These are phyloP conservation scores for Phoxinus dragarum DNA, from an alignment of 2,797 vertebrate genomes.

Conservation along the genomic window DNA sequence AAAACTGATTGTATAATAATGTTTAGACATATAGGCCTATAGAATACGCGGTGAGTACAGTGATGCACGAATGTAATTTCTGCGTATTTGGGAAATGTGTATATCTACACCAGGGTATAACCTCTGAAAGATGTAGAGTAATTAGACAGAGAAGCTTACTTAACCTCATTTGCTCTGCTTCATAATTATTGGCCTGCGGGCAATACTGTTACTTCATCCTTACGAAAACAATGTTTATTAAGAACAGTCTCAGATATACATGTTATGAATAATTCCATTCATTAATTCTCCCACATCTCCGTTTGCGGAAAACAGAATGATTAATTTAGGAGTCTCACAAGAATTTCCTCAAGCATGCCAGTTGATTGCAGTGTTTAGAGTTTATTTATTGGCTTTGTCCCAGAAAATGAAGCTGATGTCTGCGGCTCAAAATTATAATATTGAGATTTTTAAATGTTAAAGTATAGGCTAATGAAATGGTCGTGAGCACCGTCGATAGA, in stretches of 20 bases:
- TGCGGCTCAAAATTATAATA: slow-evolving; percentile 68
- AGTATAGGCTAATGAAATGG: background rate
- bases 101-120: slow-evolving; percentile 68
- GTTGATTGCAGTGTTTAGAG: slow-evolving; percentile 81
- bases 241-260: slow-evolving; percentile 80
- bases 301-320: slow-evolving; percentile 81
- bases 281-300: slow-evolving; percentile 83
- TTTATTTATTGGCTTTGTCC: slow-evolving; percentile 82
- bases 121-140: slow-evolving; percentile 72
- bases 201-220: slow-evolving; percentile 80
- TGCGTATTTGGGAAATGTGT: slow-evolving; percentile 52
- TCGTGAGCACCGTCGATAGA: background rate
- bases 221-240: slow-evolving; percentile 85
- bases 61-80: slow-evolving; percentile 43
- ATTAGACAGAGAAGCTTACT: slow-evolving; percentile 79
- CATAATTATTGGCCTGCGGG: slow-evolving; percentile 81
- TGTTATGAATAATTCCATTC: slow-evolving; percentile 86
- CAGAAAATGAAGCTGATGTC: slow-evolving; percentile 65
- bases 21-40: slow-evolving; percentile 6
- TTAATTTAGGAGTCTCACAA: slow-evolving; percentile 82
- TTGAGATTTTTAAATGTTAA: slow-evolving; percentile 60
- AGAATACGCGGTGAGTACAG: slow-evolving; percentile 14
- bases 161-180: slow-evolving; percentile 77
- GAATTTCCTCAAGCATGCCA: slow-evolving; percentile 82
- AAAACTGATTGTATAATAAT: slow-evolving; percentile 19